These are phyloP conservation scores for Nycticryphes semicollaris DNA, from an alignment of 2,113 vertebrate species.

Conservation along the genomic window DNA sequence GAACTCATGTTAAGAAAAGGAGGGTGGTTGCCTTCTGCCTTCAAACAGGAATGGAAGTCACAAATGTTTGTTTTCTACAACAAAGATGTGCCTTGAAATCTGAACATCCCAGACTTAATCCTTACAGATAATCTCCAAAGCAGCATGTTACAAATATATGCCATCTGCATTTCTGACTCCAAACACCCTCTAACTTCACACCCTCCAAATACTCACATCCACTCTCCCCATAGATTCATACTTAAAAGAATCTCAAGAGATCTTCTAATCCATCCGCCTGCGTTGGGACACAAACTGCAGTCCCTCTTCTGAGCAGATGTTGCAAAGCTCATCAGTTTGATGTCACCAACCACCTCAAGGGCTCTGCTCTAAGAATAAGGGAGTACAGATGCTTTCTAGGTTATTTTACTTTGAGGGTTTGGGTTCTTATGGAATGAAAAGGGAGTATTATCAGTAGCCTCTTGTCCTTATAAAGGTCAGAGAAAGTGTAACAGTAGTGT, in stretches of 20 bases:
- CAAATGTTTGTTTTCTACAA: neutral
- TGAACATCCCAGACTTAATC: neutral
- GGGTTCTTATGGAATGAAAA: neutral
- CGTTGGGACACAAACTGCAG: neutral
- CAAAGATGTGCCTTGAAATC: neutral
- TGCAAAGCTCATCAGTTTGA: neutral
- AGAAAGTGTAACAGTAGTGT: neutral
- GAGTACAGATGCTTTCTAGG: neutral
- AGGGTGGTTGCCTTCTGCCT: neutral
- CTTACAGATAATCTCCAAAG: neutral
- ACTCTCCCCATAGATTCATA: neutral
- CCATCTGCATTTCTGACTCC: neutral
- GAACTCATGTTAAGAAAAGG: neutral
- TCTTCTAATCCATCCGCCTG: neutral
- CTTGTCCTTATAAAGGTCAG: neutral
- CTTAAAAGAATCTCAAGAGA: neutral
- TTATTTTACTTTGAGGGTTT: neutral
- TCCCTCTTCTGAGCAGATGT: neutral
- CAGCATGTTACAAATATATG: neutral
- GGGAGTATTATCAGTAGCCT: neutral
- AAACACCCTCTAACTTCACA: neutral
- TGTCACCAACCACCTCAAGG: neutral
- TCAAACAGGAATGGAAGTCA: neutral
- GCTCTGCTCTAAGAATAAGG: neutral
- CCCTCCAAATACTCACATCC: neutral